Evolutionary conservation across 2,797 vertebrate genomes (phyloP), one percentile per base, ranked within the genome.

Genomic region (Allenopithecus nigroviridis): DNA sequence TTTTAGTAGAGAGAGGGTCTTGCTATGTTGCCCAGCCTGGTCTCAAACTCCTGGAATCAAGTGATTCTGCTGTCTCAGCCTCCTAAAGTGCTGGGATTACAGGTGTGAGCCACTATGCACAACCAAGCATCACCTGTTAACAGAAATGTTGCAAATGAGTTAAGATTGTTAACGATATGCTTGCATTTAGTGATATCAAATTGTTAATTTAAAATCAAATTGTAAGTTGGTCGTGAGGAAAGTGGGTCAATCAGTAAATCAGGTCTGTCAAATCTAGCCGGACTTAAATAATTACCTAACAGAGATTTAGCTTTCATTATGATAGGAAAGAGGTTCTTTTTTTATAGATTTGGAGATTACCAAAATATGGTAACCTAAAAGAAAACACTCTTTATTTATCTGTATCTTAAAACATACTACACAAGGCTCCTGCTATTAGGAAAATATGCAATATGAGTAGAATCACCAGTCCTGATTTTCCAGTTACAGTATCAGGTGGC

Each of bases 281-380:
- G 28, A 94, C 84, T 80, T 50, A 72, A 96, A 72, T 81, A 94
- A 79, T 96, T 95, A 30, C 41, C 76, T 5, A 87, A 11, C 39
- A 50, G 16, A 16, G 80, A 76, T 92, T 92, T 94, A 86, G 55
- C 46, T 93, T 91, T 96, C 84, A 79, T 89, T 93, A 84, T 75
- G 24, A 76, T 46, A 39, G 19, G 36, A 7, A 16, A 59, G 5
- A 57, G 19, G 2, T 16, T 89, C 26, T 46, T 95, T 70, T 84
- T 74, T 80, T n/a, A 55, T 6, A 50, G 36, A 12, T 75, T 78
- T 79, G 36, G 30, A 39, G 41, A 75, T 72, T 85, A 80, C 11
- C 19, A 48, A 75, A 24, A 88, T 30, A 55, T 36, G 36, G 5
- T n/a, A 90, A 8, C 28, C 57, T 53, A 59, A 8, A 14, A 6